Evolutionary conservation across 2,797 vertebrate genomes (phyloP).

Genomic region (Taeniopygia guttata): DNA sequence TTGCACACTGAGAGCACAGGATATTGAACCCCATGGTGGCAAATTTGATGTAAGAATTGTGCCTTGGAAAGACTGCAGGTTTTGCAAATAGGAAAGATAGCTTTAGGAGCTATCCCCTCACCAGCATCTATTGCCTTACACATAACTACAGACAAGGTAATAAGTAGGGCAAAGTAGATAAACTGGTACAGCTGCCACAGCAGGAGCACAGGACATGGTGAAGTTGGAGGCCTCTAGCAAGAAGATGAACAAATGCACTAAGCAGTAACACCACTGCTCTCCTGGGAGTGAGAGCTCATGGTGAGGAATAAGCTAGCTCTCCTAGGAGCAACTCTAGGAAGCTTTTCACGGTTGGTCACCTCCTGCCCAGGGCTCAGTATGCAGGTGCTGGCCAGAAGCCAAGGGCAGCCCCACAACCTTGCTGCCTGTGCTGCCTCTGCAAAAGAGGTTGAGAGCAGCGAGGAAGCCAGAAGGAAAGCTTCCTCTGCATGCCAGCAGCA

Average conservation of each 20-base stretch:
- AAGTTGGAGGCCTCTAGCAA: accelerated
- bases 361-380: background rate
- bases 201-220: background rate
- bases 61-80: background rate
- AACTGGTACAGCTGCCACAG: background rate
- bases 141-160: background rate
- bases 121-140: background rate
- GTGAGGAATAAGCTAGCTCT: background rate
- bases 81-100: background rate
- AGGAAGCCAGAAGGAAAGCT: background rate
- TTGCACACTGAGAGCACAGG: background rate
- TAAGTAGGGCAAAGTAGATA: background rate
- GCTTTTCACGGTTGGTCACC: background rate
- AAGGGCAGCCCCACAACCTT: background rate
- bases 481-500: background rate
- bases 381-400: background rate
- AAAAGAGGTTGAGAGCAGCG: background rate
- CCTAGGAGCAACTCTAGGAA: background rate
- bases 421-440: background rate
- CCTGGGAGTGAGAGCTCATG: background rate
- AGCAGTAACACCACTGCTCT: background rate
- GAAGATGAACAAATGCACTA: background rate
- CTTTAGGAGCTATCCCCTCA: background rate
- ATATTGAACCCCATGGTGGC: accelerated
- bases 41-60: background rate